Evolutionary conservation across 2,113 vertebrate species (phyloP), one percentile per base, ranked within the genome.

Genomic region (Crotalus viridis): DNA sequence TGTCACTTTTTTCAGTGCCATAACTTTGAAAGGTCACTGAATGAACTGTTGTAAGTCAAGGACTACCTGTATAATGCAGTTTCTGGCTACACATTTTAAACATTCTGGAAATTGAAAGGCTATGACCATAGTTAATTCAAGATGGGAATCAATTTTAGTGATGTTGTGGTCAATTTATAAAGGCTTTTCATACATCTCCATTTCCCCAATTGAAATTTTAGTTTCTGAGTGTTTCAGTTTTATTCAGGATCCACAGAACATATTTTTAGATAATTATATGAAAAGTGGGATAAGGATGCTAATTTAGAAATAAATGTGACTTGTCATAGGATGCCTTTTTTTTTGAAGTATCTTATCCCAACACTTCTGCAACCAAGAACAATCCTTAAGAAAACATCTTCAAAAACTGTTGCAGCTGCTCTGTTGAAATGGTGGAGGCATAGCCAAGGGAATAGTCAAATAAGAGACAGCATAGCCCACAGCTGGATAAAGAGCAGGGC

Each of bases 231-330:
- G 51, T 85, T 8, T 88, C 48, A 55, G 0, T 0, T 0, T 81
- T 92, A 89, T 91, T 94, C 0, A 12, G 85, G 21, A 15, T 46
- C 5, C 87, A 93, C 8, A 64, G 21, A 19, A 86, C 55, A 81
- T 89, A 89, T 26, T 22, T 92, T 24, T 89, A 90, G 17, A 55
- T 85, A 24, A 0, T 90, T 85, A 87, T 21, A 10, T 5, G 43
- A 81, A 94, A 61, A 43, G 26, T 93, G 33, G 43, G 5, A 74
- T 33, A 85, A n/a, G 15, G 21, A 92, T 95, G 59, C 39, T 4
- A 86, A 5, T 91, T 93, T 87, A 92, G 46, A 54, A 93, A 69
- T 55, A 69, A 64, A 28, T 33, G 13, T 90, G 85, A 90, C n/a
- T 64, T 87, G n/a, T 39, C 74, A 7, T 74, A 48, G 64, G 57